Conservation (phyloP, 1,140 invertebrate genomes). For the Harlomillsia oculata region DNA sequence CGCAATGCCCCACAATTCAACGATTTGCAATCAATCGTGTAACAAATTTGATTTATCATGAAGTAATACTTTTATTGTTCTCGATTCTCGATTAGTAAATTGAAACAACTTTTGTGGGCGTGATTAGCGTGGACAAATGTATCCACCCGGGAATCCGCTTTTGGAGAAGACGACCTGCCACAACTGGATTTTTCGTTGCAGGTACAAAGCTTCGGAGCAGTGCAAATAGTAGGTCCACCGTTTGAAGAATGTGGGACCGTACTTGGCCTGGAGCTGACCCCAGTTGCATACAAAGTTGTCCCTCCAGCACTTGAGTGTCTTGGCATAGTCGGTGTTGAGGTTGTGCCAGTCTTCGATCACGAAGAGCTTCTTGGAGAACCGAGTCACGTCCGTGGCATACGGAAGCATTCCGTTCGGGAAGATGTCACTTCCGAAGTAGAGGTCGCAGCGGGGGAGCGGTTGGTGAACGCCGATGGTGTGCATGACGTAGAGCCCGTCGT, state of each 20-base stretch:
- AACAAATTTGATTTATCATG: too few species aligned
- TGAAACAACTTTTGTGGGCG: too few species aligned
- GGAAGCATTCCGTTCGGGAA: constrained; percentile 11
- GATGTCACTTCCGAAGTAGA: constrained; percentile 3
- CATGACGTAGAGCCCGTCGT: constrained; percentile 22
- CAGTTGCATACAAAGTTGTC: constrained; percentile 3
- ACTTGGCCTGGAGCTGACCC: neutral
- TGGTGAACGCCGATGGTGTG: constrained; percentile 18
- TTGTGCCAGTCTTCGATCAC: constrained; percentile 22
- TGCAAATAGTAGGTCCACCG: constrained; percentile 9
- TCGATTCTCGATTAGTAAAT: too few species aligned
- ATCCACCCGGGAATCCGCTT: constrained; percentile 10
- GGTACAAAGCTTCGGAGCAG: neutral
- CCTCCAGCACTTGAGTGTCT: constrained; percentile 5
- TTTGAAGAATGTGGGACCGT: constrained; percentile 1
- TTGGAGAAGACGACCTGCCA: constrained; percentile 18
- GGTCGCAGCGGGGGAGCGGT: neutral
- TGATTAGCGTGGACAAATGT: neutral
- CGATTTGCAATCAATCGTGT: too few species aligned
- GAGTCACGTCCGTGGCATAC: neutral
- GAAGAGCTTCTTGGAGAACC: constrained; percentile 6
- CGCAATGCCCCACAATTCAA: too few species aligned
- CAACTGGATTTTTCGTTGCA: neutral
- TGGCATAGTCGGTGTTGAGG: constrained; percentile 6
- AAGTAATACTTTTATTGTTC: too few species aligned